Evolutionary conservation across 2,113 vertebrate species (phyloP).

Genomic region (Heptranchias perlo): DNA sequence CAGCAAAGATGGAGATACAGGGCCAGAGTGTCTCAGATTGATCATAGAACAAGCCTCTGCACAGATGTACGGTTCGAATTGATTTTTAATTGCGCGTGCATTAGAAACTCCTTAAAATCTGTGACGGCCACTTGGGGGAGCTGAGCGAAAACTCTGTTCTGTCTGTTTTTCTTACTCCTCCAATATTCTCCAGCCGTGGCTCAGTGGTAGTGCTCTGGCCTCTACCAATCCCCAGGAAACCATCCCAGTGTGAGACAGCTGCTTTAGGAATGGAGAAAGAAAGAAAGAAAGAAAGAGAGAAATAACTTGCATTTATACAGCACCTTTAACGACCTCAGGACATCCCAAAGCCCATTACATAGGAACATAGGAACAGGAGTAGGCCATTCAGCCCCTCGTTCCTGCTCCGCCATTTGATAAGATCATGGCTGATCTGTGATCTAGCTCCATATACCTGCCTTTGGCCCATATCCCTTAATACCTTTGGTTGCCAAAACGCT

Average conservation of each 20-base stretch:
- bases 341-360: background rate
- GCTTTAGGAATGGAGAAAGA: background rate
- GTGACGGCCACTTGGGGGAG: background rate
- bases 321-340: background rate
- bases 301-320: background rate
- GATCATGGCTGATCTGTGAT: too few relatives aligned
- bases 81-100: slow-evolving; percentile 17
- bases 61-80: background rate
- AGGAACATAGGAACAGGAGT: too few relatives aligned
- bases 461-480: too few relatives aligned
- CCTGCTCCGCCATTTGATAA: too few relatives aligned
- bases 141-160: background rate
- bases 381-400: too few relatives aligned
- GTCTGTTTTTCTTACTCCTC: background rate
- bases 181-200: background rate
- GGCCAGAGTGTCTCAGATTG: background rate
- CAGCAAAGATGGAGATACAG: background rate
- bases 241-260: background rate
- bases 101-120: background rate
- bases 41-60: background rate
- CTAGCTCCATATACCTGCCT: too few relatives aligned
- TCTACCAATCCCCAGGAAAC: background rate
- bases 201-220: too few relatives aligned
- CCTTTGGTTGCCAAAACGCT: too few relatives aligned
- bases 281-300: background rate